Evolutionary conservation across 2,888 invertebrate species (phyloP).

Genomic region (Petrolisthes cinctipes): DNA sequence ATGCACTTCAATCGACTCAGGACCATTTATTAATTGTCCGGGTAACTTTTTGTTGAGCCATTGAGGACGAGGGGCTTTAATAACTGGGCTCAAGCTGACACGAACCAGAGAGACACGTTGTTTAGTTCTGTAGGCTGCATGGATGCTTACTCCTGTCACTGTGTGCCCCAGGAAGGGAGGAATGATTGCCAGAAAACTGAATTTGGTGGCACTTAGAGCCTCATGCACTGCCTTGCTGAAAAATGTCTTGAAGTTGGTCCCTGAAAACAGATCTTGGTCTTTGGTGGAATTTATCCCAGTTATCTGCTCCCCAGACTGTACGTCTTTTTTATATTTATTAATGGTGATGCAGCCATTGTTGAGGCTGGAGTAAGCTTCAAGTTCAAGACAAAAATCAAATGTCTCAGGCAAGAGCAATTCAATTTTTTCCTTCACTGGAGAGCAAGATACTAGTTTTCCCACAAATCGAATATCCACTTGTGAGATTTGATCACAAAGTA

Average conservation of each 20-base stretch:
- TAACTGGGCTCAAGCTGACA: conserved; percentile 37
- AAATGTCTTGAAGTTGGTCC: conserved; percentile 25
- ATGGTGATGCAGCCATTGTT: conserved; percentile 34
- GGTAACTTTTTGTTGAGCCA: conserved; percentile 19
- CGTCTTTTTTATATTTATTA: not conserved
- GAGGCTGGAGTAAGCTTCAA: conserved; percentile 32
- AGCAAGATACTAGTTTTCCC: conserved; percentile 29
- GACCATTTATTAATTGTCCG: not conserved
- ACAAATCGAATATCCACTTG: conserved; percentile 32
- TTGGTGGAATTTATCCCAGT: conserved; percentile 8
- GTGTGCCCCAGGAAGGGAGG: conserved; percentile 47
- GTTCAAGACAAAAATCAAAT: conserved; percentile 47
- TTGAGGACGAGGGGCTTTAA: conserved; percentile 32
- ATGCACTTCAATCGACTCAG: not conserved
- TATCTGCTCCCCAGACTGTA: conserved; percentile 8
- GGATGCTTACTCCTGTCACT: conserved; percentile 31
- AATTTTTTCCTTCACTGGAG: conserved; percentile 29
- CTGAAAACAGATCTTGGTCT: conserved; percentile 33
- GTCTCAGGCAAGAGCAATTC: conserved; percentile 44
- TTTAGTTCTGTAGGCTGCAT: conserved; percentile 16
- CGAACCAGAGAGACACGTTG: conserved; percentile 19
- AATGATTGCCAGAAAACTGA: conserved; percentile 32
- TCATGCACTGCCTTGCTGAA: conserved; percentile 47
- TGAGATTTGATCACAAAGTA: conserved; percentile 27
- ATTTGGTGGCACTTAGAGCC: conserved; percentile 30